A percentile compares a stretch with the other conserved stretches of the same genome.
These are phyloP conservation scores for Anolis carolinensis DNA, from an alignment of 2,113 vertebrate species.

Conservation along the genomic window DNA sequence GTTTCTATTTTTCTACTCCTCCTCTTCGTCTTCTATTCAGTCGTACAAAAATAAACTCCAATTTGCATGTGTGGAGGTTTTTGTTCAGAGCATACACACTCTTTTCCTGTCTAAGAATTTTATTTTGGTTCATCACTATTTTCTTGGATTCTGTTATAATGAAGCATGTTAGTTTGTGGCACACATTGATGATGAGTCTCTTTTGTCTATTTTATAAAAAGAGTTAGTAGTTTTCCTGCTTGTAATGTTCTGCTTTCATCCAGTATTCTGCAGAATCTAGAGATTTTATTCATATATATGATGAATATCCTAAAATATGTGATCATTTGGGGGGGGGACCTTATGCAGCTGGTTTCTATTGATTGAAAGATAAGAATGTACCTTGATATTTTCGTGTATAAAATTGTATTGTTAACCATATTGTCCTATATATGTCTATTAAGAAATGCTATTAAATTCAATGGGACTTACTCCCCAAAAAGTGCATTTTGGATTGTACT, in stretches of 20 bases:
- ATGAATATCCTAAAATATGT: not conserved
- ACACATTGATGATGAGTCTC: not conserved
- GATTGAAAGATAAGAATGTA: not conserved
- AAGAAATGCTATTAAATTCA: not conserved
- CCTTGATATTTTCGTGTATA: not conserved
- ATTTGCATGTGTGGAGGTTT: not conserved
- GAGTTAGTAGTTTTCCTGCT: not conserved
- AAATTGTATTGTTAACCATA: not conserved
- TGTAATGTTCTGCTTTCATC: not conserved
- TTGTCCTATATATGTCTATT: not conserved
- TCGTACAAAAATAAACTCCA: not conserved
- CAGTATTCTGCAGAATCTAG: not conserved
- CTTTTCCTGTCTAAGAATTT: constrained; percentile 10
- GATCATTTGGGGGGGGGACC: too few relatives aligned
- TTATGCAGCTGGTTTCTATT: not conserved
- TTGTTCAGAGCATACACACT: not conserved
- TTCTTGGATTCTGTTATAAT: not conserved
- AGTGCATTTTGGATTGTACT: not conserved
- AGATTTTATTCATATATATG: not conserved
- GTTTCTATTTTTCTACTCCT: constrained; percentile 2
- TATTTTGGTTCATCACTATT: not conserved
- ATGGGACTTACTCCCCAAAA: not conserved
- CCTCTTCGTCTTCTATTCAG: not conserved
- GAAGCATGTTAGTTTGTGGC: not conserved
- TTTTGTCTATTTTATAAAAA: not conserved